Percentiles rank a stretch among this genome's conserved stretches.
These are phyloP conservation scores for Macrophya alboannulata DNA, from an alignment of 2,888 invertebrate genomes.

Conservation along the genomic window DNA sequence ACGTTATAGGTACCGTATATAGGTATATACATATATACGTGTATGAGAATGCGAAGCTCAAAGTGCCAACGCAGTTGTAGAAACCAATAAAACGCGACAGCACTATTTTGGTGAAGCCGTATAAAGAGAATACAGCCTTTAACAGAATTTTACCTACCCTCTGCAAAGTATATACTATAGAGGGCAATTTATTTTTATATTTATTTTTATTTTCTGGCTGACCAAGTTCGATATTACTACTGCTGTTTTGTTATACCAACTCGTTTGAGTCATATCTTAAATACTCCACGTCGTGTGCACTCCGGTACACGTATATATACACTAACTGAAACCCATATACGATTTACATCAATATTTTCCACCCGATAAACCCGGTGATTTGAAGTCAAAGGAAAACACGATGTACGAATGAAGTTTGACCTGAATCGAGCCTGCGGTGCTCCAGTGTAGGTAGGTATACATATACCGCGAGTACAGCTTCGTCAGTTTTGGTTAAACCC, in stretches of 20 bases:
- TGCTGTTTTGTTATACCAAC: conserved; percentile 14
- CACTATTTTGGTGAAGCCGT: conserved; percentile 41
- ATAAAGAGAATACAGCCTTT: conserved; percentile 38
- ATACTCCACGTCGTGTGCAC: conserved; percentile 6
- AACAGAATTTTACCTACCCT: conserved; percentile 34
- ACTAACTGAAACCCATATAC: conserved; percentile 44
- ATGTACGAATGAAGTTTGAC: conserved; percentile 33
- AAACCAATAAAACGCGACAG: conserved; percentile 43
- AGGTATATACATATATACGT: too few relatives aligned
- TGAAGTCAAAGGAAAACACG: conserved; percentile 9
- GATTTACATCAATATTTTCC: conserved; percentile 49
- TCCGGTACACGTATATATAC: neutral
- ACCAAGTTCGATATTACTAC: conserved; percentile 28
- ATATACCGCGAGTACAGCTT: too few relatives aligned
- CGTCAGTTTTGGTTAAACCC: conserved; percentile 11
- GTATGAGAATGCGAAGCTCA: conserved; percentile 30
- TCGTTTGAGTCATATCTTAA: conserved; percentile 30
- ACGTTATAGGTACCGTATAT: neutral
- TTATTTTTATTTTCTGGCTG: conserved; percentile 45
- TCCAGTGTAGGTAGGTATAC: too few relatives aligned
- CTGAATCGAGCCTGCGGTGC: neutral
- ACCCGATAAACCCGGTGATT: conserved; percentile 17
- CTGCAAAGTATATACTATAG: neutral
- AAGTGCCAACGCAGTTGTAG: conserved; percentile 38
- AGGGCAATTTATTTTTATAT: conserved; percentile 40